phyloP scores from a whole-genome alignment of 2,888 invertebrate species.

The Odontocolon sp. region DNA sequence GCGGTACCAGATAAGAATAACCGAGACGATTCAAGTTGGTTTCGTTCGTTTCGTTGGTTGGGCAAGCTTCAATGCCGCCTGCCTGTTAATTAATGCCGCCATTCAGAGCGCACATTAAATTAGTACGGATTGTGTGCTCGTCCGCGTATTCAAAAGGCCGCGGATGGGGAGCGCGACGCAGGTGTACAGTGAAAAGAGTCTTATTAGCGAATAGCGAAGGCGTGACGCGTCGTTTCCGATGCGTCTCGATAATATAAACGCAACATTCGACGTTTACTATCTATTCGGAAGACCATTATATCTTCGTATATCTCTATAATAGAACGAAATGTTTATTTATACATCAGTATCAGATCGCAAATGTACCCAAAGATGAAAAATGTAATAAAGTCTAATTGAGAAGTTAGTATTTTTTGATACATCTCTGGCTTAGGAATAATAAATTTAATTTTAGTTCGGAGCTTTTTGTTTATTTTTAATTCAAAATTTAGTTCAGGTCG shows the following conservation, averaged over 20 bases:
- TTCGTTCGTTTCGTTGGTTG: constrained; percentile 14
- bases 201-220: constrained; percentile 66
- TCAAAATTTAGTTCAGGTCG: too few relatives aligned
- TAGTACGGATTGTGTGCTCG: constrained; percentile 68
- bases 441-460: too few relatives aligned
- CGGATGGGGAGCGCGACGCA: constrained; percentile 34
- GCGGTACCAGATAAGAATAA: constrained; percentile 55
- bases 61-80: constrained; percentile 65
- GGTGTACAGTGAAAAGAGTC: constrained; percentile 69
- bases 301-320: neutral
- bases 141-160: constrained; percentile 64
- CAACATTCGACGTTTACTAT: neutral
- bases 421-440: too few relatives aligned
- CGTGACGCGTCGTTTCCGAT: constrained; percentile 52
- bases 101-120: constrained; percentile 72
- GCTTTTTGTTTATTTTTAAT: too few relatives aligned
- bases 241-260: constrained; percentile 43
- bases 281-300: neutral
- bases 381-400: too few relatives aligned
- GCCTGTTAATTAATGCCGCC: constrained; percentile 73
- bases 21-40: constrained; percentile 32
- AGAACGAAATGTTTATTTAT: too few relatives aligned
- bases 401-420: too few relatives aligned
- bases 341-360: too few relatives aligned
- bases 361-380: too few relatives aligned